These are phyloP conservation scores for Rhamnusium bicolor DNA, from an alignment of 2,888 invertebrate species.

Conservation along the genomic window DNA sequence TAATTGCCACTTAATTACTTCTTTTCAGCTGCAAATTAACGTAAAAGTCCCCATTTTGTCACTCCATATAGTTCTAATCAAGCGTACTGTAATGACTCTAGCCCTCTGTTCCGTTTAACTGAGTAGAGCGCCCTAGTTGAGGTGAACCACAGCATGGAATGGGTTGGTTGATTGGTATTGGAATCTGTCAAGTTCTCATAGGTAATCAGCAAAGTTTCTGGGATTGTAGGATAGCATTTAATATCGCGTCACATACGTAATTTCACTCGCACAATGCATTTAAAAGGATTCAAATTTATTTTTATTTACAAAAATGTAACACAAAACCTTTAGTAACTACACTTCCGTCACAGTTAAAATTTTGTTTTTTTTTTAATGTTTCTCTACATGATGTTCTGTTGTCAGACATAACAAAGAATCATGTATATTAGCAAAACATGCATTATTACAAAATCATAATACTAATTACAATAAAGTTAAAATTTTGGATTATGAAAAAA, in stretches of 20 bases:
- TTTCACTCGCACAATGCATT: neutral
- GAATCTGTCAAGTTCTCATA: neutral
- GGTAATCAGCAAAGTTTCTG: conserved; percentile 8
- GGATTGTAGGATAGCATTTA: neutral
- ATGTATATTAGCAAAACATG: too few relatives aligned
- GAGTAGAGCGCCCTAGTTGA: neutral
- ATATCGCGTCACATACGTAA: neutral
- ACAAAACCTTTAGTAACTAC: too few relatives aligned
- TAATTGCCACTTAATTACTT: neutral
- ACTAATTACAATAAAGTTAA: too few relatives aligned
- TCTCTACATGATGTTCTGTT: too few relatives aligned
- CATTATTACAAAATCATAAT: too few relatives aligned
- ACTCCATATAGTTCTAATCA: neutral
- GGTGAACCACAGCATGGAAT: conserved; percentile 2
- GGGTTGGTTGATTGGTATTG: conserved; percentile 10
- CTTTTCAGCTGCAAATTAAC: neutral
- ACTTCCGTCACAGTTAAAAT: too few relatives aligned
- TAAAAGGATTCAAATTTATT: neutral
- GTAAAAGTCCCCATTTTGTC: neutral
- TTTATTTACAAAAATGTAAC: too few relatives aligned
- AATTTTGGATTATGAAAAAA: too few relatives aligned
- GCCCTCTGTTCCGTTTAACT: neutral
- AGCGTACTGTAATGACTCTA: neutral
- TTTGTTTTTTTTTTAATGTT: too few relatives aligned
- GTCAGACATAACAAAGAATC: too few relatives aligned